These are phyloP conservation scores for Drosophila meridiana DNA, from an alignment of 2,888 invertebrate genomes.

Conservation along the genomic window DNA sequence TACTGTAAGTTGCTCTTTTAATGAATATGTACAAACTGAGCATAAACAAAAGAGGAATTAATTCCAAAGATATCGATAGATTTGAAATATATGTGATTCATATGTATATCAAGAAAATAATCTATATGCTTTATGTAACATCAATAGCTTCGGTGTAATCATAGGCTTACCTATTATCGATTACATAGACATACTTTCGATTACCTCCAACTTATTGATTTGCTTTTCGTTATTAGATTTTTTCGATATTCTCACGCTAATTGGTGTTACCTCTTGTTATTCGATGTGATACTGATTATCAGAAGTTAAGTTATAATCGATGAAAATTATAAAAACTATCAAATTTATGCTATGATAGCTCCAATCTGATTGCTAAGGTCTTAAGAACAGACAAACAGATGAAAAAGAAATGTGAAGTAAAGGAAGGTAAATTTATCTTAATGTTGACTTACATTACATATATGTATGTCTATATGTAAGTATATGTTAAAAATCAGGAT, in stretches of 20 bases:
- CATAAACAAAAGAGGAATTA: background rate
- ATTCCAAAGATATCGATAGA: background rate
- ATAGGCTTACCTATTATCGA: background rate
- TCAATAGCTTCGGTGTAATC: background rate
- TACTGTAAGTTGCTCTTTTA: background rate
- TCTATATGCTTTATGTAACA: background rate
- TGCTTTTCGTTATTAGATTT: background rate
- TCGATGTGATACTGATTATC: too few relatives aligned
- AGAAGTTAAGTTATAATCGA: too few relatives aligned
- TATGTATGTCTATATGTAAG: background rate
- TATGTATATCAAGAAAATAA: background rate
- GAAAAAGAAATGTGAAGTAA: background rate
- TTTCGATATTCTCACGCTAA: background rate
- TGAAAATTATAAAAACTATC: background rate
- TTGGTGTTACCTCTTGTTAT: background rate
- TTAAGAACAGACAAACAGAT: background rate
- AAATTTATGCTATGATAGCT: background rate
- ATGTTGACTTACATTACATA: too few relatives aligned
- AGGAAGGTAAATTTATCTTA: too few relatives aligned
- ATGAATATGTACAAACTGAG: constrained; percentile 1
- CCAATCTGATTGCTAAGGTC: background rate
- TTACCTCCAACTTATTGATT: background rate
- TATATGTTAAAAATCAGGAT: background rate
- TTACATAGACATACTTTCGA: background rate
- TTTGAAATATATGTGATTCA: background rate